These are phyloP conservation scores for Stigmatopora argus DNA, from an alignment of 2,113 vertebrate genomes.

Conservation along the genomic window DNA sequence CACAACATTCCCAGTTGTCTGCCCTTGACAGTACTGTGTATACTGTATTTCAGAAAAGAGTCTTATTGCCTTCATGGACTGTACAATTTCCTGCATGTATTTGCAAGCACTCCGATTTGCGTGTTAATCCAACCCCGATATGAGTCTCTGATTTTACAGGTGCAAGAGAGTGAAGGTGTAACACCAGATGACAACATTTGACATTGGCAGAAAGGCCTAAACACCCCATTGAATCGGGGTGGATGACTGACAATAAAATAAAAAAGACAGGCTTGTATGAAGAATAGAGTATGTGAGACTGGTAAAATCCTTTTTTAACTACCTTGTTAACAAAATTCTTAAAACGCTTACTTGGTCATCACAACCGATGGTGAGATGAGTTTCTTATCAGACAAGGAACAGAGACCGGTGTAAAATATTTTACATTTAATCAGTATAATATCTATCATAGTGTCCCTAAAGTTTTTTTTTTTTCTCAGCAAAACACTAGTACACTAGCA, in stretches of 20 bases:
- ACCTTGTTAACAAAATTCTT: slow-evolving; percentile 65
- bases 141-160: slow-evolving; percentile 28
- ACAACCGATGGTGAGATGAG: slow-evolving; percentile 42
- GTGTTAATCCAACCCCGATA: slow-evolving; percentile 38
- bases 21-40: slow-evolving; percentile 22
- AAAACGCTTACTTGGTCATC: slow-evolving; percentile 56
- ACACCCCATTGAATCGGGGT: slow-evolving; percentile 19
- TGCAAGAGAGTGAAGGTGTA: slow-evolving; percentile 38
- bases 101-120: slow-evolving; percentile 16
- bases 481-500: neutral
- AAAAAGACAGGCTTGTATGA: slow-evolving; percentile 44
- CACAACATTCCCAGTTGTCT: slow-evolving; percentile 59
- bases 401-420: slow-evolving; percentile 11
- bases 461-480: slow-evolving; percentile 11
- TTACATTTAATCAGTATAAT: slow-evolving; percentile 36
- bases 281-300: slow-evolving; percentile 6
- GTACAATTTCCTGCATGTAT: slow-evolving; percentile 23
- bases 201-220: slow-evolving; percentile 14
- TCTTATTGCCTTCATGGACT: neutral
- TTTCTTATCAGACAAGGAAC: slow-evolving; percentile 32
- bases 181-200: slow-evolving; percentile 25
- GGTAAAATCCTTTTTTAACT: slow-evolving; percentile 49
- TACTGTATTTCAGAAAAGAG: slow-evolving; percentile 2
- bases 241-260: slow-evolving; percentile 33
- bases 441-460: slow-evolving; percentile 5